Percentiles rank a stretch among this genome's conserved stretches.
phyloP scores from a whole-genome alignment of 2,888 invertebrate genomes.

The Pecten maximus region DNA sequence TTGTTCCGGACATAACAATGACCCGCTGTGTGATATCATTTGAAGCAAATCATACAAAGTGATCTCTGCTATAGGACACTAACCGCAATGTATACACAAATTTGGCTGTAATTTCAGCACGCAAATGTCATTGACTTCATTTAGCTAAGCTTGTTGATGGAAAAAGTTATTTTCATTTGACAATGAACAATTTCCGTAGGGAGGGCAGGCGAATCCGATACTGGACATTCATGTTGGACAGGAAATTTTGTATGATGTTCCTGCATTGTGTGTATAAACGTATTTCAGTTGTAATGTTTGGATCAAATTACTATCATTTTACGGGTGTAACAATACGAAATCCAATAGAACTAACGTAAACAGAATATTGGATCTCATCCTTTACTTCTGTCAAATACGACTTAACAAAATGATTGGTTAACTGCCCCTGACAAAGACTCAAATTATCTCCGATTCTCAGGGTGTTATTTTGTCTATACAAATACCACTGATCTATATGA shows the following conservation, averaged over 20 bases:
- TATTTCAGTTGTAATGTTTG: background rate
- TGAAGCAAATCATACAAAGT: background rate
- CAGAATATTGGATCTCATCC: background rate
- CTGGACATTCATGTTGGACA: background rate
- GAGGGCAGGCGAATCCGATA: background rate
- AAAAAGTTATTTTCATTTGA: background rate
- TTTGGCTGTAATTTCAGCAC: background rate
- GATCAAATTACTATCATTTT: background rate
- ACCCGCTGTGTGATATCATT: background rate
- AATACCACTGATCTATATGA: background rate
- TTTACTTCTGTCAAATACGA: background rate
- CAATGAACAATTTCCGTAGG: background rate
- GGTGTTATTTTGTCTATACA: background rate
- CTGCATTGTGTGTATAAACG: background rate
- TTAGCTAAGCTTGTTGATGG: background rate
- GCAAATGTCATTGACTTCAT: conserved; percentile 11
- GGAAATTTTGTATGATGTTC: background rate
- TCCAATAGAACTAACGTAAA: background rate
- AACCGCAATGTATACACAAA: conserved; percentile 2
- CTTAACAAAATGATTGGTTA: background rate
- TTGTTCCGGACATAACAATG: background rate
- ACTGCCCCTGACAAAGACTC: background rate
- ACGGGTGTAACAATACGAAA: background rate
- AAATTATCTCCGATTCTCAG: background rate
- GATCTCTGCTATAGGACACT: background rate